Evolutionary conservation across 1,140 invertebrate genomes (phyloP).

Genomic region (Penaeus indicus): DNA sequence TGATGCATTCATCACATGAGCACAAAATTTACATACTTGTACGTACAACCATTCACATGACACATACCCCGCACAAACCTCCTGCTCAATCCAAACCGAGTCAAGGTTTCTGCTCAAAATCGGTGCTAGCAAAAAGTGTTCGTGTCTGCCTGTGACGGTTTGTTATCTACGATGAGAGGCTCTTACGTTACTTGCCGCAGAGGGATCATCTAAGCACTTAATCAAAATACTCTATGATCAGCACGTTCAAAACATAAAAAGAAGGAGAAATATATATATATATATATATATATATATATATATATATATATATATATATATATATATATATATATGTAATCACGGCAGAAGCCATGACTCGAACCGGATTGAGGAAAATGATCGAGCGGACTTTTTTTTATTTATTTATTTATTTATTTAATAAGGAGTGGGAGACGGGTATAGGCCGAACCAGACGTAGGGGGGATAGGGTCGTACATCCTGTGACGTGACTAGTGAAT

Average conservation of each 20-base stretch:
- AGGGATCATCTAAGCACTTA: too few relatives aligned
- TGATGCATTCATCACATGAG: constrained; percentile 41
- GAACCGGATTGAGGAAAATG: neutral
- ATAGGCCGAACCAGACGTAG: constrained; percentile 26
- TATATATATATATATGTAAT: neutral
- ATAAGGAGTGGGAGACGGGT: constrained; percentile 13
- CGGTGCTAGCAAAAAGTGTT: too few relatives aligned
- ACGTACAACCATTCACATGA: constrained; percentile 38
- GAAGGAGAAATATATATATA: too few relatives aligned
- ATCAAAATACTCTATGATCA: too few relatives aligned
- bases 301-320: neutral
- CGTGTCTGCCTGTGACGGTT: too few relatives aligned
- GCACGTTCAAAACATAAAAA: too few relatives aligned
- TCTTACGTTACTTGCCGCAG: too few relatives aligned
- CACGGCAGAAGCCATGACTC: neutral
- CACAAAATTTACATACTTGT: constrained; percentile 35
- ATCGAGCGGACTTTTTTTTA: neutral
- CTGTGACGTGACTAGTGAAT: neutral
- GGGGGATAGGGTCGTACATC: constrained; percentile 5
- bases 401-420: constrained; percentile 9
- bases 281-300: neutral
- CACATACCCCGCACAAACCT: constrained; percentile 1
- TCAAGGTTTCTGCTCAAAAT: too few relatives aligned
- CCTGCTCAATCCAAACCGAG: neutral
- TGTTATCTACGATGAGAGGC: too few relatives aligned